A percentile compares a stretch with the other conserved stretches of the same genome.
phyloP scores from a whole-genome alignment of 1,140 invertebrate species.

The Brachionus asplanchnoidis region DNA sequence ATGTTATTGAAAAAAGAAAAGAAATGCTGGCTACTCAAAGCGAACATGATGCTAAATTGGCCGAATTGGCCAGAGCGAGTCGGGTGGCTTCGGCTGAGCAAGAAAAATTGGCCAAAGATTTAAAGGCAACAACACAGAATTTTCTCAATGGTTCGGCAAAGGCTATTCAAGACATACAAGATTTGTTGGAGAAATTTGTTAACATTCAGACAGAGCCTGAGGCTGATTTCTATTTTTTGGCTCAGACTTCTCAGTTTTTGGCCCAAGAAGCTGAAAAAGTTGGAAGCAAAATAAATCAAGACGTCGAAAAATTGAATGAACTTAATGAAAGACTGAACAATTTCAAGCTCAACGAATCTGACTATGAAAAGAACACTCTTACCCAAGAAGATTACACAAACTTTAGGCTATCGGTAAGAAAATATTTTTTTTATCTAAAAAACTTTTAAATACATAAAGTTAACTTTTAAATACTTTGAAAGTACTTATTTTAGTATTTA shows the following conservation, averaged over 20 bases:
- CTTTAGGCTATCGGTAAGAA: background rate
- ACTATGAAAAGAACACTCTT: background rate
- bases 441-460: no score
- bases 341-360: background rate
- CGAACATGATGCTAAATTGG: background rate
- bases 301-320: background rate
- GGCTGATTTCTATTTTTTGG: background rate
- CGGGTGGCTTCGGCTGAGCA: background rate
- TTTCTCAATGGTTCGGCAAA: background rate
- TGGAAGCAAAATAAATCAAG: background rate
- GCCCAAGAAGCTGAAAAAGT: background rate
- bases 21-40: background rate
- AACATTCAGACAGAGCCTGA: background rate
- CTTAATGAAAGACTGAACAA: background rate
- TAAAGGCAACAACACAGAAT: background rate
- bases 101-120: background rate
- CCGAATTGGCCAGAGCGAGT: background rate
- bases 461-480: no score
- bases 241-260: background rate
- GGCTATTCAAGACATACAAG: background rate
- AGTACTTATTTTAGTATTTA: no score
- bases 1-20: background rate
- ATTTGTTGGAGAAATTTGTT: background rate
- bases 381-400: background rate
- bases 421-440: no score